phyloP scores from a whole-genome alignment of 2,888 invertebrate genomes.

The Athalia rosae region DNA sequence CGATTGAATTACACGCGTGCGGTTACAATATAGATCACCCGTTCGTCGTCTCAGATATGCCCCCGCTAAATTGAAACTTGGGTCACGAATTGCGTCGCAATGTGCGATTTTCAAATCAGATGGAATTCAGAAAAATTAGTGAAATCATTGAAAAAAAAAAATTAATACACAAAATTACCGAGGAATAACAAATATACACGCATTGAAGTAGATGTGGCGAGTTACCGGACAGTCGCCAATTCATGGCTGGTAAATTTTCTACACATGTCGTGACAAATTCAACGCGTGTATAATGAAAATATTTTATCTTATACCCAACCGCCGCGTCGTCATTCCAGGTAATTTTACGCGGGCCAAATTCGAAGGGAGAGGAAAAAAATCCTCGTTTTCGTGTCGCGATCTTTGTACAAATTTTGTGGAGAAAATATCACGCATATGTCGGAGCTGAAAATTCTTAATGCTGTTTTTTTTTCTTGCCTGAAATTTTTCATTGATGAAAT shows the following conservation, averaged over 20 bases:
- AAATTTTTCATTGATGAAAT: too few relatives aligned
- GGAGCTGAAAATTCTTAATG: too few relatives aligned
- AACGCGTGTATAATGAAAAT: conserved; percentile 1
- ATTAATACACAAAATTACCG: conserved; percentile 20
- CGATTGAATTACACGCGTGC: too few relatives aligned
- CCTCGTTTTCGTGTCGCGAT: background rate
- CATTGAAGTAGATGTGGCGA: background rate
- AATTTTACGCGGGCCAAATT: background rate
- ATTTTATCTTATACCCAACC: conserved; percentile 11
- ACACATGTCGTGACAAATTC: background rate
- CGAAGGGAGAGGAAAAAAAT: background rate
- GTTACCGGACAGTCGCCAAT: conserved; percentile 25
- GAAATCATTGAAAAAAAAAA: background rate
- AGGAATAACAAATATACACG: conserved; percentile 30
- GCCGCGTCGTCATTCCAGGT: background rate
- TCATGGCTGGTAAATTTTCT: conserved; percentile 7
- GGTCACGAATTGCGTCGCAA: too few relatives aligned
- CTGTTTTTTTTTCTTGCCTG: too few relatives aligned
- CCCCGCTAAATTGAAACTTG: too few relatives aligned
- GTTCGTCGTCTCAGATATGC: too few relatives aligned
- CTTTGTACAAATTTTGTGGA: too few relatives aligned
- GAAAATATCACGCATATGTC: too few relatives aligned
- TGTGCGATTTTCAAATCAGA: too few relatives aligned
- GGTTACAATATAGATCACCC: too few relatives aligned
- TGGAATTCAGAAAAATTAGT: too few relatives aligned